Evolutionary conservation across 2,888 invertebrate species (phyloP).

Genomic region (Halictus ligatus): DNA sequence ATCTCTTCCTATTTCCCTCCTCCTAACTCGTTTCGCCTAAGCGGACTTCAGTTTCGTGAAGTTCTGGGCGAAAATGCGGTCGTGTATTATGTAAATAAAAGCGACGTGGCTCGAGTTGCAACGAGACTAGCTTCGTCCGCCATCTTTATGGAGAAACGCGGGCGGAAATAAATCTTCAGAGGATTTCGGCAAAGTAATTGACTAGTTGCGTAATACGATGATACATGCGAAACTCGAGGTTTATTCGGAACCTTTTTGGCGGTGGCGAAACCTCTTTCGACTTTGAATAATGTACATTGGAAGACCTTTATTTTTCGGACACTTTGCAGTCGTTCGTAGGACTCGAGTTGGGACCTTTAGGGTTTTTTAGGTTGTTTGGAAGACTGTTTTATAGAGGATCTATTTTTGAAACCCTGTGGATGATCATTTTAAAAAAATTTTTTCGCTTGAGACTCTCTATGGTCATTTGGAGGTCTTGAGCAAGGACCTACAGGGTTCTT

Average conservation of each 20-base stretch:
- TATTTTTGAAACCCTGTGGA: no score
- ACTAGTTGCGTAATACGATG: not conserved
- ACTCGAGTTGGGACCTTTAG: no score
- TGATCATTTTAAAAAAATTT: no score
- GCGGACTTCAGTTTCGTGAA: constrained; percentile 2
- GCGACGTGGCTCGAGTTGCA: constrained; percentile 5
- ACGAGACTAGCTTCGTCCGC: not conserved
- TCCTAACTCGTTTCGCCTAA: not conserved
- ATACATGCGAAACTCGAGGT: not conserved
- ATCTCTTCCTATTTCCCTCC: not conserved
- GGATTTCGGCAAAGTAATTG: constrained; percentile 6
- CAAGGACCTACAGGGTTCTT: no score
- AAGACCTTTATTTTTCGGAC: not conserved
- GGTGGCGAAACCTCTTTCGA: not conserved
- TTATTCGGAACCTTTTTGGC: not conserved
- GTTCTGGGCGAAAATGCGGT: constrained; percentile 2
- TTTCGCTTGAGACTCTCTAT: no score
- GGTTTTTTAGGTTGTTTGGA: no score
- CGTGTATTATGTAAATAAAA: constrained; percentile 5
- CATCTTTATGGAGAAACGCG: not conserved
- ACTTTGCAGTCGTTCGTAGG: no score
- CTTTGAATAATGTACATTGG: not conserved
- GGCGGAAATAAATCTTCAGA: constrained; percentile 1
- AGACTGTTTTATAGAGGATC: no score
- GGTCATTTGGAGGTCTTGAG: no score